Percentiles rank a stretch among this genome's conserved stretches.
Evolutionary conservation across 2,113 vertebrate species (phyloP).

Genomic region (Oryzias curvinotus): DNA sequence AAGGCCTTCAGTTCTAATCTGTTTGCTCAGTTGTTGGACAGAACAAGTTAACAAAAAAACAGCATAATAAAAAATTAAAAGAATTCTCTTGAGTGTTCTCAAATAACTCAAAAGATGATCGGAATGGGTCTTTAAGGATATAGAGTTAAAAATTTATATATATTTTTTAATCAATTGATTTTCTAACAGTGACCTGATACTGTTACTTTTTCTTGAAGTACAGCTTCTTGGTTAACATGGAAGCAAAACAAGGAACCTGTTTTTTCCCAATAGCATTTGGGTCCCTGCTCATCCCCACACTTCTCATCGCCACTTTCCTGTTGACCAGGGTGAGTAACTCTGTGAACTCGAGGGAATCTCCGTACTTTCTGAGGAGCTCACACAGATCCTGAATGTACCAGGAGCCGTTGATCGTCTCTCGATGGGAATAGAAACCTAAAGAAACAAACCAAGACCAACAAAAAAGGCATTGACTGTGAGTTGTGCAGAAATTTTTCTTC

Average conservation of each 20-base stretch:
- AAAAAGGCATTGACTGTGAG: background rate
- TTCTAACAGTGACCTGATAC: background rate
- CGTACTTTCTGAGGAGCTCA: slow-evolving; percentile 78
- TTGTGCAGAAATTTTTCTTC: too few relatives aligned
- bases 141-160: too few relatives aligned
- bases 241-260: slow-evolving; percentile 94
- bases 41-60: too few relatives aligned
- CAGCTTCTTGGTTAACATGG: slow-evolving; percentile 96
- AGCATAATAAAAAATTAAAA: too few relatives aligned
- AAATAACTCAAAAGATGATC: too few relatives aligned
- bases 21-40: too few relatives aligned
- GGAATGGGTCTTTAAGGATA: too few relatives aligned
- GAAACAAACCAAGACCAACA: background rate
- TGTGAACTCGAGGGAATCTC: slow-evolving; percentile 86
- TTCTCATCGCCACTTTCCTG: slow-evolving; percentile 87
- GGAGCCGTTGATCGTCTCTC: slow-evolving; percentile 87
- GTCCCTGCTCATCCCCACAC: slow-evolving; percentile 73
- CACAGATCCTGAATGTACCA: slow-evolving; percentile 98
- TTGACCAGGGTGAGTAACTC: slow-evolving; percentile 94
- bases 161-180: slow-evolving; percentile 4
- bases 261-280: slow-evolving; percentile 85
- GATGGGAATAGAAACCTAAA: slow-evolving; percentile 93
- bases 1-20: too few relatives aligned
- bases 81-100: too few relatives aligned
- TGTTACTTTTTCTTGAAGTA: slow-evolving; percentile 81